Base-by-base conservation (phyloP, 2,797 vertebrate genomes). In the Scyliorhinus canicula region DNA sequence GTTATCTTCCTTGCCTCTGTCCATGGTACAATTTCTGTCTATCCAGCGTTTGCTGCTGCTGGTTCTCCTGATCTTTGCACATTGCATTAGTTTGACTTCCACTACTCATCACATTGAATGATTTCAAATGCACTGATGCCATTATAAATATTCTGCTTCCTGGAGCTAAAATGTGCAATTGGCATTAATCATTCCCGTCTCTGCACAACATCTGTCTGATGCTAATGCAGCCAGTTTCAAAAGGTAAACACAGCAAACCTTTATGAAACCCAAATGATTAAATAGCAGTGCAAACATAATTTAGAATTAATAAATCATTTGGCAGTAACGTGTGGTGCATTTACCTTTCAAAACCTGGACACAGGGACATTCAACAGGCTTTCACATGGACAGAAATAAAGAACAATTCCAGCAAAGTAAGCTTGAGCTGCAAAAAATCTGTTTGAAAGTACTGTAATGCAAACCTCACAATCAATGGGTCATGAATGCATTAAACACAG, bases 311-410 rank as follows among this genome's bases (percentile, higher is more conserved):
- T 93, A 47, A 71, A 94, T 50, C 7, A 74, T 52, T n/a, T 93
- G 44, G 35, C 93, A 93, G 14, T 21, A 16, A 11, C 55, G 11
- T 94, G 44, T 52, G 47, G 12, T 93, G 63, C 65, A 35, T 71
- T 93, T 93, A 93, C 65, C 65, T 93, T 93, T 71, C 93, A 93
- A 93, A 93, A 69, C 44, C 47, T 71, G 9, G 63, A 50, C 63
- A 19, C 55, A n/a, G n/a, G 88, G 24, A 65, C n/a, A 91, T 91
- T 91, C 88, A 91, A 65, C 44, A 71, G 93, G 93, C 65, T 50
- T 69, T 93, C 67, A 50, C 4, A 31, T 74, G 16, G 93, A 21
- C 12, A 21, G 91, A 69, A 44, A 93, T 12, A 47, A 52, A 52
- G 31, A 28, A 50, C 44, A 93, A 50, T 52, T 94, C 44, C 93